Evolutionary conservation across 2,888 invertebrate genomes (phyloP).

Genomic region (Lithosia quadra): DNA sequence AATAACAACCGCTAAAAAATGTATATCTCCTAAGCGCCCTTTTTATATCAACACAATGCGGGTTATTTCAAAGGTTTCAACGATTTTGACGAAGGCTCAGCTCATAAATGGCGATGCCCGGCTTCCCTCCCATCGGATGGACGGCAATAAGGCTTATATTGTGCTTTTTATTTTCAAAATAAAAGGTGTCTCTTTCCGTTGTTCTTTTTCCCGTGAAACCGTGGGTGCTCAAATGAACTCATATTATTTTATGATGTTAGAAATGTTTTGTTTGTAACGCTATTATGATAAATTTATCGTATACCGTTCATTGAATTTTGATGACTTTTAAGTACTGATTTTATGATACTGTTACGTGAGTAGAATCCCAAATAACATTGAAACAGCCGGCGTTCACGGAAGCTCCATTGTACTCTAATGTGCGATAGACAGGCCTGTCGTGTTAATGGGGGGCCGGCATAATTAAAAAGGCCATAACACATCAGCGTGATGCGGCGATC

Average conservation of each 20-base stretch:
- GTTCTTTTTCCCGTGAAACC: slow-evolving; percentile 15
- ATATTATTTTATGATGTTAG: slow-evolving; percentile 28
- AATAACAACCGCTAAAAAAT: slow-evolving; percentile 28
- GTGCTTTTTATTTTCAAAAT: slow-evolving; percentile 34
- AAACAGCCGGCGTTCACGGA: background rate
- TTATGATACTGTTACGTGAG: background rate
- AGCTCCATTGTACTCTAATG: background rate
- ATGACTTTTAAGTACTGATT: background rate
- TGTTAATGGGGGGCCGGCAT: background rate
- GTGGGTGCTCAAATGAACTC: slow-evolving; percentile 30
- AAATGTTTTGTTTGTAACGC: slow-evolving; percentile 18
- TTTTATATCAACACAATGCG: slow-evolving; percentile 45
- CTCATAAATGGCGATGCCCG: slow-evolving; percentile 38
- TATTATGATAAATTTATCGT: background rate
- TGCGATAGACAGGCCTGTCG: background rate
- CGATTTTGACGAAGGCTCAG: slow-evolving; percentile 33
- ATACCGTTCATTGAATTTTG: background rate
- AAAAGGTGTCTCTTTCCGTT: slow-evolving; percentile 30
- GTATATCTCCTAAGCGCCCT: slow-evolving; percentile 31
- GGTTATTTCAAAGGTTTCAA: slow-evolving; percentile 37
- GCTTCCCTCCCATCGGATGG: slow-evolving; percentile 20
- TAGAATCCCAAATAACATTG: background rate
- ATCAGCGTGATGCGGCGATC: background rate
- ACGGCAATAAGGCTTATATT: slow-evolving; percentile 40
- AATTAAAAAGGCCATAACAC: background rate